These are phyloP conservation scores for Garrulus glandarius DNA, from an alignment of 2,797 vertebrate species.

Conservation along the genomic window DNA sequence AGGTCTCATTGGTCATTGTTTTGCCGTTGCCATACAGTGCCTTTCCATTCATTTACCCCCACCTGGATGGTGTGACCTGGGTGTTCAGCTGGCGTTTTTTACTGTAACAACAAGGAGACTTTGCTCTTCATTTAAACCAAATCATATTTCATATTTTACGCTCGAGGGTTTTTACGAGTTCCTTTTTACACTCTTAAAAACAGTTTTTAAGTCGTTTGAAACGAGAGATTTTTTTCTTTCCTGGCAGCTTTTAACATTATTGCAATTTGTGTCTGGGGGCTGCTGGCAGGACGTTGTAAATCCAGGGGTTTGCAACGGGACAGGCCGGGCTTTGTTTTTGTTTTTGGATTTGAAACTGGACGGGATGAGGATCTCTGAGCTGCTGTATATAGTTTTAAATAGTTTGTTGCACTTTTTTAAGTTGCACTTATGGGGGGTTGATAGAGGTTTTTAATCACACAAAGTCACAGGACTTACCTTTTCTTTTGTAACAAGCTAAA, in stretches of 20 bases:
- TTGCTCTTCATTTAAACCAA: conserved; percentile 96
- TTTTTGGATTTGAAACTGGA: conserved; percentile 82
- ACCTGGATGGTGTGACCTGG: conserved; percentile 88
- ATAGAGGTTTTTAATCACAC: conserved; percentile 98
- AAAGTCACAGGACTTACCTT: conserved; percentile 77
- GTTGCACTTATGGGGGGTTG: conserved; percentile 94
- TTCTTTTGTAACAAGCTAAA: conserved; percentile 87
- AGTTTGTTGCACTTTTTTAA: conserved; percentile 95
- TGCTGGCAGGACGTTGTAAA: conserved; percentile 79
- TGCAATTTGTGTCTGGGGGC: conserved; percentile 84
- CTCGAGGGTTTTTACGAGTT: conserved; percentile 97
- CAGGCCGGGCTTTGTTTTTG: conserved; percentile 49
- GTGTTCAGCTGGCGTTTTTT: conserved; percentile 94
- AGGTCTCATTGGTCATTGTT: conserved; percentile 88
- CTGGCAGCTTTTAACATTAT: conserved; percentile 95
- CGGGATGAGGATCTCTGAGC: conserved; percentile 79
- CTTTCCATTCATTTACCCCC: conserved; percentile 93
- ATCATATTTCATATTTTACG: conserved; percentile 99
- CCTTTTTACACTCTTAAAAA: conserved; percentile 93
- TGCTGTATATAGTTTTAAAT: conserved; percentile 90
- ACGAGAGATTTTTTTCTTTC: conserved; percentile 88
- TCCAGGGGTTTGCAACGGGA: conserved; percentile 77
- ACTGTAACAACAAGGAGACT: conserved; percentile 93
- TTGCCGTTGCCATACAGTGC: conserved; percentile 98
- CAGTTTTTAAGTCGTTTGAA: conserved; percentile 98